Base-by-base conservation (phyloP, 1,140 invertebrate species). In the Drosophila seguyi region DNA sequence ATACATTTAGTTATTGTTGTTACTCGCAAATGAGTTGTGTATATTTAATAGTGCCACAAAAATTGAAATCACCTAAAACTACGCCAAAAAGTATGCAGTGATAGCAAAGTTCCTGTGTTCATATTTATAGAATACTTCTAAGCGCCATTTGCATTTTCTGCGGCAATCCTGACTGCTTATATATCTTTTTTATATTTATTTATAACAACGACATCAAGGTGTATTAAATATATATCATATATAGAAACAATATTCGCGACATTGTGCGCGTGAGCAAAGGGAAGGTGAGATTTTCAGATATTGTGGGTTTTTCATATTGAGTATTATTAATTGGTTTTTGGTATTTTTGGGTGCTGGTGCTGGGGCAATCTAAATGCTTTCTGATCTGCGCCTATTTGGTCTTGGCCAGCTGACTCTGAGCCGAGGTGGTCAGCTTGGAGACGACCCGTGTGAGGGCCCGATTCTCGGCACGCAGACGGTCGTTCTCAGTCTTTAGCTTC, bases 401-500 rank as follows among this genome's bases (percentile, higher is more conserved):
- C 60, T 93, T 93, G 59, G 90, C 86, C 53, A 93, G 91, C 75
- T 93, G 92, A 91, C 90, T 93, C 74, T 93, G 92, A 94, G 95
- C 94, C 94, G 96, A 96, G 95, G 97, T 97, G 94, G 97, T 98
- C 94, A 98, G 95, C 96, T 98, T 98, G 95, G 97, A 97, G 94
- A 98, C 97, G 94, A 98, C 97, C 93, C 97, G 96, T 93, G 97
- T 98, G 93, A 98, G 95, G 94, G 97, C 97, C 94, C 97, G 96
- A 95, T 98, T 98, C 96, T 98, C 97, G 93, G 97, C 96, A 95
- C 97, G 97, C 95, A 98, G 95, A 95, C 97, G 96, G 95, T 98
- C 97, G 95, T 98, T 98, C 95, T 98, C 97, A 94, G 96, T 96
- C 97, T 98, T 98, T 95, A 98, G 95, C 94, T 98, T 98, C 97